A percentile compares a stretch with the other conserved stretches of the same genome.
Conservation (phyloP, 1,140 invertebrate species). For the Stegodyphus dumicola region DNA sequence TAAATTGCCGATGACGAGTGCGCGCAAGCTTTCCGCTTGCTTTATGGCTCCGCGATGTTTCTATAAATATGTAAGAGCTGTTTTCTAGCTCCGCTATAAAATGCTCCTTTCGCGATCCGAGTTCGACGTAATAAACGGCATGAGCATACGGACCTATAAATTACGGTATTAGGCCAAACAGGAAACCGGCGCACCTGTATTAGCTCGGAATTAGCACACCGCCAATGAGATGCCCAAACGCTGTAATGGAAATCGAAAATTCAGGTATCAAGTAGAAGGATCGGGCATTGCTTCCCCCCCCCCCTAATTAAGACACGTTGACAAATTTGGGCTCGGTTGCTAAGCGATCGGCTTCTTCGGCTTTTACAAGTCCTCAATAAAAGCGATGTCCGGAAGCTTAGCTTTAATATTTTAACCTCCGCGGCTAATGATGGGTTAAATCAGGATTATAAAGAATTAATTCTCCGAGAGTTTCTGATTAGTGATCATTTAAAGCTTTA, state of each 20-base stretch:
- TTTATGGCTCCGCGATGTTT: neutral
- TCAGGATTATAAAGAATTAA: conserved; percentile 2
- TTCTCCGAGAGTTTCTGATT: too few species aligned
- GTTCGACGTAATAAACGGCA: conserved; percentile 23
- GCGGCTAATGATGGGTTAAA: conserved; percentile 5
- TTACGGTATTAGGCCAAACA: conserved; percentile 48
- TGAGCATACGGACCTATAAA: conserved; percentile 50
- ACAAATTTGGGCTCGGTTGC: conserved; percentile 48
- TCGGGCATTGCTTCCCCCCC: neutral
- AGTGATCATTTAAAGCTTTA: too few species aligned
- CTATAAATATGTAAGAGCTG: conserved; percentile 48
- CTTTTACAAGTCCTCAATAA: conserved; percentile 9
- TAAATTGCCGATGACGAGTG: neutral
- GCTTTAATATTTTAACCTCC: conserved; percentile 12
- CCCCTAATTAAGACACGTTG: conserved; percentile 48
- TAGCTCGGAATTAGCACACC: conserved; percentile 38
- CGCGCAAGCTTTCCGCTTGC: too few species aligned
- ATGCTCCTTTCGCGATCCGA: conserved; percentile 1
- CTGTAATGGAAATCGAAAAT: conserved; percentile 47
- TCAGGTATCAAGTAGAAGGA: conserved; percentile 1
- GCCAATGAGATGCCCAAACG: conserved; percentile 2
- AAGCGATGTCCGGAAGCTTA: neutral
- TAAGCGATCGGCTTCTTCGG: conserved; percentile 10
- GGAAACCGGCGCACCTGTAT: conserved; percentile 51
- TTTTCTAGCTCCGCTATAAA: conserved; percentile 26